phyloP scores from a whole-genome alignment of 2,797 vertebrate species.

The Etheostoma nigrum region DNA sequence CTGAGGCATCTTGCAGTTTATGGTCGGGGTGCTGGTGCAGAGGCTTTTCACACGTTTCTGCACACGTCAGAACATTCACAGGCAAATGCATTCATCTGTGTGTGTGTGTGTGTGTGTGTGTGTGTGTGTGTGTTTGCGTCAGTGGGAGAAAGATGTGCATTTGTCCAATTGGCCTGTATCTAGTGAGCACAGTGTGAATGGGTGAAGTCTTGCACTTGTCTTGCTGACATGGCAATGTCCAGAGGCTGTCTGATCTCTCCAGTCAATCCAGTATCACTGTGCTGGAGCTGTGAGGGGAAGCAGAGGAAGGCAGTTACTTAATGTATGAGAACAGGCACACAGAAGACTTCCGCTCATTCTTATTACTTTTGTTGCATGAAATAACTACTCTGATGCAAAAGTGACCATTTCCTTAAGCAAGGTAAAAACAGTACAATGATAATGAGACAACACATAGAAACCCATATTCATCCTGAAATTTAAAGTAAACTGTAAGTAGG shows the following conservation, averaged over 20 bases:
- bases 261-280: slow-evolving; percentile 54
- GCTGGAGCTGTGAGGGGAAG: slow-evolving; percentile 42
- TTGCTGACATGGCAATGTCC: slow-evolving; percentile 71
- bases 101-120: background rate
- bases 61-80: background rate
- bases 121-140: background rate
- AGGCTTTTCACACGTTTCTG: slow-evolving; percentile 29
- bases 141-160: slow-evolving; percentile 17
- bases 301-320: slow-evolving; percentile 37
- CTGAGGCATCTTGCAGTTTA: slow-evolving; percentile 35
- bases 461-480: background rate
- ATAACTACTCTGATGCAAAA: slow-evolving; percentile 33
- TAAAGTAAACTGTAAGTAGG: slow-evolving; percentile 13
- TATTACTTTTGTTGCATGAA: slow-evolving; percentile 43
- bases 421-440: slow-evolving; percentile 23
- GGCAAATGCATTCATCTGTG: slow-evolving; percentile 12
- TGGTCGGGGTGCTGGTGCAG: slow-evolving; percentile 8
- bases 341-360: slow-evolving; percentile 13
- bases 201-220: slow-evolving; percentile 59
- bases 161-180: slow-evolving; percentile 24
- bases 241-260: slow-evolving; percentile 52
- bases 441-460: slow-evolving; percentile 2
- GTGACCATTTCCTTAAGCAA: slow-evolving; percentile 26
- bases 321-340: slow-evolving; percentile 21
- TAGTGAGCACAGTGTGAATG: slow-evolving; percentile 33